phyloP scores from a whole-genome alignment of 2,888 invertebrate genomes.

The Limnephilus auricula region DNA sequence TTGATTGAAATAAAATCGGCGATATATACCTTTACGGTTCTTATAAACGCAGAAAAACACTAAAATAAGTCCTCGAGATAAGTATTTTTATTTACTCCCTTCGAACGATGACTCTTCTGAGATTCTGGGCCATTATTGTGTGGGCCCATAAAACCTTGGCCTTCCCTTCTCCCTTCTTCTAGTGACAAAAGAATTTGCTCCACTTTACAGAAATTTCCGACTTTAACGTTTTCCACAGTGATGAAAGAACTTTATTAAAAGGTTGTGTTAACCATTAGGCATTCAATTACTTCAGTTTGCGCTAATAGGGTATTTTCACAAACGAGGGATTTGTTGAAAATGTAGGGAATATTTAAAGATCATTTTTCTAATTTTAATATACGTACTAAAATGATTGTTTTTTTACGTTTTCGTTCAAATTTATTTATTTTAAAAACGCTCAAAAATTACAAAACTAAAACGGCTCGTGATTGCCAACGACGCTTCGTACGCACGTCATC shows the following conservation, averaged over 20 bases:
- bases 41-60: not conserved
- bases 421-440: too few species aligned
- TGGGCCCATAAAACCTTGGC: not conserved
- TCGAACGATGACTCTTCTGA: not conserved
- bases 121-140: not conserved
- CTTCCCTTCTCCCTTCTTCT: not conserved
- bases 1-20: not conserved
- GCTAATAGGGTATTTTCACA: too few species aligned
- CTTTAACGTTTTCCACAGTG: not conserved
- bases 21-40: not conserved
- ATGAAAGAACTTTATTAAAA: not conserved
- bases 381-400: too few species aligned
- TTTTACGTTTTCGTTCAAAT: too few species aligned
- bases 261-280: not conserved
- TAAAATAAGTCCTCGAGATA: not conserved
- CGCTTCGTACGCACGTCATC: too few species aligned
- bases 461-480: too few species aligned
- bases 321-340: too few species aligned
- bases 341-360: too few species aligned
- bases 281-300: too few species aligned
- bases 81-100: not conserved
- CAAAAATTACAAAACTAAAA: too few species aligned
- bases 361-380: too few species aligned
- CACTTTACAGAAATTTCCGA: not conserved
- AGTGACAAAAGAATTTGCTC: constrained; percentile 2